Base-by-base conservation (phyloP, 1,140 invertebrate species). In the Palaemon carinicauda region DNA sequence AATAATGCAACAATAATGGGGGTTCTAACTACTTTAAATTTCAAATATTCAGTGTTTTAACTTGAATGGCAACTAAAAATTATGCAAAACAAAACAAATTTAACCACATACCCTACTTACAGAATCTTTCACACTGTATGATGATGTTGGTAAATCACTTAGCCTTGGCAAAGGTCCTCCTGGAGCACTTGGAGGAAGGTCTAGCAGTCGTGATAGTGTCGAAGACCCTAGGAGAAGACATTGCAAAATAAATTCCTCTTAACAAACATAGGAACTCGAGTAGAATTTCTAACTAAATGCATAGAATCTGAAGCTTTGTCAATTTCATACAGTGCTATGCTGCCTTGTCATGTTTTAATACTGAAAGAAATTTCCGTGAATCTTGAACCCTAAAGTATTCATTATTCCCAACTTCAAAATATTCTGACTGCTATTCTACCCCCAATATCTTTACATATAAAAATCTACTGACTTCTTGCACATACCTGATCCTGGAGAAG, bases 191-290 rank as follows among this genome's bases (percentile, higher is more conserved):
- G 90, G 90, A 10, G 92, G 91, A 80, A 92, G 91, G 79, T 91
- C 91, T 60, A 92, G 88, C 21, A 93, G 89, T 85, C 91, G 91
- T 4, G 91, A 92, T 31, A 92, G 87, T 27, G 92, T 92, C 53
- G 92, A 92, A 21, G 92, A 91, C 81, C 90, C 90, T 82, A 52
- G 3, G 17, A 74, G 17, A 74, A 19, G 53, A 15, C n/a, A 1
- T 29, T 10, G 15, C 24, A 75, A 75, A 14, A 15, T 41, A 24
- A 1, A 74, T 80, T 9, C 27, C 79, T 80, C 53, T 4, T n/a
- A 50, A 65, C 31, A 80, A 69, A 17, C 15, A n/a, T 41, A 51
- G 4, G 50, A 17, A 77, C 31, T 9, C n/a, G n/a, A n/a, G n/a
- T n/a, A n/a, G n/a, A n/a, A n/a, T n/a, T n/a, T n/a, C n/a, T n/a